Conservation (phyloP, 2,113 vertebrate genomes). For the Trogon surrucura region DNA sequence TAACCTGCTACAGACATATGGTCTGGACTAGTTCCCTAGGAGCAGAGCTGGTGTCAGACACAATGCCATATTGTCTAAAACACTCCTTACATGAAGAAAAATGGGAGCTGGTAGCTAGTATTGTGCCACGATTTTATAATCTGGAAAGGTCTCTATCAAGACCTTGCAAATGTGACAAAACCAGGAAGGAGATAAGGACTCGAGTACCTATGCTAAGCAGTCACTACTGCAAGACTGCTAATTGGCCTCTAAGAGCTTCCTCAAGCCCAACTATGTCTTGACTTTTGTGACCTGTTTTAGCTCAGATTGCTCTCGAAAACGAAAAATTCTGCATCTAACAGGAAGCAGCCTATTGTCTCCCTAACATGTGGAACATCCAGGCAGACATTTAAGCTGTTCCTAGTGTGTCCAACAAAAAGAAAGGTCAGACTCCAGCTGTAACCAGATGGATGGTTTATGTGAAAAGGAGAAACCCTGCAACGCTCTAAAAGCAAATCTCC, state of each 20-base stretch:
- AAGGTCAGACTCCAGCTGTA: neutral
- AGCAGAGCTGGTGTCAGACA: neutral
- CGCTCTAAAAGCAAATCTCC: slow-evolving; percentile 3
- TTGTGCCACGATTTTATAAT: neutral
- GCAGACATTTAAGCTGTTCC: neutral
- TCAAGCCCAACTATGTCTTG: neutral
- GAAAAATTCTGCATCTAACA: neutral
- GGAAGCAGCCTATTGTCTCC: neutral
- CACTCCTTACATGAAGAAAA: neutral
- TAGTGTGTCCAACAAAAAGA: neutral
- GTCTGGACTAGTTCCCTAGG: neutral
- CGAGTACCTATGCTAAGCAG: neutral
- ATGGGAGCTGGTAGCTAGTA: neutral
- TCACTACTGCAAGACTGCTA: neutral
- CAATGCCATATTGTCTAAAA: neutral
- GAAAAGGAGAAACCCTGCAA: slow-evolving; percentile 5
- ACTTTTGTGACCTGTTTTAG: neutral
- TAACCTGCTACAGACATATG: neutral
- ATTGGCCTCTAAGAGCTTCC: neutral
- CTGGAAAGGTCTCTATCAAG: neutral
- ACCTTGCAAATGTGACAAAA: neutral
- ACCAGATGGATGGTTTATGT: neutral
- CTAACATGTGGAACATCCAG: neutral
- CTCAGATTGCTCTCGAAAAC: neutral
- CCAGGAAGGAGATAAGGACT: neutral